Conservation (phyloP, 2,888 invertebrate genomes). For the Heliconius erato region DNA sequence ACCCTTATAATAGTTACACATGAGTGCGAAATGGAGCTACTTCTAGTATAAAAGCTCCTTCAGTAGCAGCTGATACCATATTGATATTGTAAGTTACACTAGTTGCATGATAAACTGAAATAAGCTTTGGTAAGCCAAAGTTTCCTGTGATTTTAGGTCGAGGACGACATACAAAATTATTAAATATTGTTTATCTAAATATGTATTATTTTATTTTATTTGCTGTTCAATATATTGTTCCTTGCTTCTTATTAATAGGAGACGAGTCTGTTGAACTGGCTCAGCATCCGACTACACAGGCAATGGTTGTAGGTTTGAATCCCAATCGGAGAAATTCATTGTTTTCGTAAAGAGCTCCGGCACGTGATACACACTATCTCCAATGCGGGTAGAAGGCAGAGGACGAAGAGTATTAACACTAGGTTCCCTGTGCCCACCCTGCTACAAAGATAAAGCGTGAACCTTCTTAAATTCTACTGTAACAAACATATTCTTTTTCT, state of each 20-base stretch:
- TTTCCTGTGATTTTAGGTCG: conserved; percentile 10
- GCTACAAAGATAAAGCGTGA: background rate
- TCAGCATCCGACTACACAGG: background rate
- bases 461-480: background rate
- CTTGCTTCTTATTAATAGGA: too few relatives aligned
- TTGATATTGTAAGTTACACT: conserved; percentile 17
- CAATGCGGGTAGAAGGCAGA: background rate
- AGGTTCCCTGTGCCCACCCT: background rate
- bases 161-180: background rate
- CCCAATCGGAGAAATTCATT: background rate
- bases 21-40: background rate
- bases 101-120: conserved; percentile 18
- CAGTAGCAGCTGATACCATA: conserved; percentile 1
- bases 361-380: too few relatives aligned
- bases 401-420: background rate
- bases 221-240: background rate
- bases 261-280: too few relatives aligned
- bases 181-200: background rate
- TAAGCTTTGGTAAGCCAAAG: conserved; percentile 4
- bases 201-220: background rate
- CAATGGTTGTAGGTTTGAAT: background rate
- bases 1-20: background rate
- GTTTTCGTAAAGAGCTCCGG: background rate
- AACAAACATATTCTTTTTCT: background rate
- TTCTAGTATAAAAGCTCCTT: background rate